phyloP scores from a whole-genome alignment of 2,888 invertebrate genomes.

The Folsomia manolachei region DNA sequence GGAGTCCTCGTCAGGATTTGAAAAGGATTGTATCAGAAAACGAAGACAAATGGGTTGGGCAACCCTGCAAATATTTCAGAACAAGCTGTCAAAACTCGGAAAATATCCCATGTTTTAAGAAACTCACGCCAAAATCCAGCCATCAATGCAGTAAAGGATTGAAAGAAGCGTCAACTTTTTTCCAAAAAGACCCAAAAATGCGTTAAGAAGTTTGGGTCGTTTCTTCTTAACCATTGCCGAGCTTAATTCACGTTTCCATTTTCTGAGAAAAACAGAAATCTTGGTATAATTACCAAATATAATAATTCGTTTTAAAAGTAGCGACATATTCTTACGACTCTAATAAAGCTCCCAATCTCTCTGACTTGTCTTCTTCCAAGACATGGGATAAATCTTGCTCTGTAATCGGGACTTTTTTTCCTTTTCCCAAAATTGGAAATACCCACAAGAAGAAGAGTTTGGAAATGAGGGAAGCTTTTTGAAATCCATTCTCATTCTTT shows the following conservation, averaged over 20 bases:
- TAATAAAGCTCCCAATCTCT: neutral
- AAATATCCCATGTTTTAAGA: neutral
- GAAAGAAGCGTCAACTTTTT: neutral
- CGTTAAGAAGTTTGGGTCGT: neutral
- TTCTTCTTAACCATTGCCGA: neutral
- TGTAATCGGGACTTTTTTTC: neutral
- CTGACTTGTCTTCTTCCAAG: neutral
- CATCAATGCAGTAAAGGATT: neutral
- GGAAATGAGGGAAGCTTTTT: neutral
- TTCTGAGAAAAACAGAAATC: neutral
- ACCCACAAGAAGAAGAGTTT: slow-evolving; percentile 10
- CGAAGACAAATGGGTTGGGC: neutral
- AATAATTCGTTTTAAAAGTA: no score
- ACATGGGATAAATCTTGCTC: neutral
- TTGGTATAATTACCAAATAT: neutral
- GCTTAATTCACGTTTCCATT: neutral
- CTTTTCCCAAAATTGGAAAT: neutral
- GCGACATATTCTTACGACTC: neutral
- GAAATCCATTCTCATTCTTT: slow-evolving; percentile 8
- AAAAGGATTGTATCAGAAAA: neutral
- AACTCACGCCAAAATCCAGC: neutral
- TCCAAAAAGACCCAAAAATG: neutral
- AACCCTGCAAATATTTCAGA: neutral
- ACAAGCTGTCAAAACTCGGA: no score
- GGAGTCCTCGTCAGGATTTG: slow-evolving; percentile 14